These are phyloP conservation scores for Malurus leucopterus DNA, from an alignment of 2,797 vertebrate genomes.

Conservation along the genomic window DNA sequence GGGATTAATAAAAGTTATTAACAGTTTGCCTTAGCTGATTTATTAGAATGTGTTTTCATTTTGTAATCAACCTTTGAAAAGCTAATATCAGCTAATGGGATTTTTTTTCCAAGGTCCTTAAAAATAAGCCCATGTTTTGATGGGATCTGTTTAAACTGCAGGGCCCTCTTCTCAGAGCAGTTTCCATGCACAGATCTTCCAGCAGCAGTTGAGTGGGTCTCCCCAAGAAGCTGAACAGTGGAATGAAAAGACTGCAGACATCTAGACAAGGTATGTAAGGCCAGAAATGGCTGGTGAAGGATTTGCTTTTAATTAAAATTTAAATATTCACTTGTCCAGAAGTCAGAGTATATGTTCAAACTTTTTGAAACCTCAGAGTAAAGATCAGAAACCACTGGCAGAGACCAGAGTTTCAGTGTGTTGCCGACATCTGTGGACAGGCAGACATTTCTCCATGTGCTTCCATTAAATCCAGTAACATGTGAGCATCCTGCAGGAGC, in stretches of 20 bases:
- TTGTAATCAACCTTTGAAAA: not conserved
- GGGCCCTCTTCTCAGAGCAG: not conserved
- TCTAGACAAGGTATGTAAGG: not conserved
- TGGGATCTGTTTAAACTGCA: not conserved
- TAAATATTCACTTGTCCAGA: not conserved
- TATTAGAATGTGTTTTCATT: not conserved
- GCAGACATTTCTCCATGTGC: not conserved
- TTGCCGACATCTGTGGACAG: not conserved
- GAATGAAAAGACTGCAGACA: rapidly evolving
- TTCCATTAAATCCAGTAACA: not conserved
- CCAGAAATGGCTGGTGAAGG: not conserved
- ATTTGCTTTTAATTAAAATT: not conserved
- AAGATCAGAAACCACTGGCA: not conserved
- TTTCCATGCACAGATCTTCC: not conserved
- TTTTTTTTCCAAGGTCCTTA: not conserved
- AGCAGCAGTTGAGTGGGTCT: not conserved
- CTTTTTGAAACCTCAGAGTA: not conserved
- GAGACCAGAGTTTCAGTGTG: not conserved
- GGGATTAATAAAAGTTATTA: not conserved
- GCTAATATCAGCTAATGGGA: not conserved
- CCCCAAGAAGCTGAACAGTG: not conserved
- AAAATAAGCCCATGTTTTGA: not conserved
- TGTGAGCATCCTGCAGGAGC: not conserved
- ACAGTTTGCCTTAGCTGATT: not conserved
- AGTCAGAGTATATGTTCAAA: not conserved